Evolutionary conservation across 2,113 vertebrate genomes (phyloP).

Genomic region (Pagrus major): DNA sequence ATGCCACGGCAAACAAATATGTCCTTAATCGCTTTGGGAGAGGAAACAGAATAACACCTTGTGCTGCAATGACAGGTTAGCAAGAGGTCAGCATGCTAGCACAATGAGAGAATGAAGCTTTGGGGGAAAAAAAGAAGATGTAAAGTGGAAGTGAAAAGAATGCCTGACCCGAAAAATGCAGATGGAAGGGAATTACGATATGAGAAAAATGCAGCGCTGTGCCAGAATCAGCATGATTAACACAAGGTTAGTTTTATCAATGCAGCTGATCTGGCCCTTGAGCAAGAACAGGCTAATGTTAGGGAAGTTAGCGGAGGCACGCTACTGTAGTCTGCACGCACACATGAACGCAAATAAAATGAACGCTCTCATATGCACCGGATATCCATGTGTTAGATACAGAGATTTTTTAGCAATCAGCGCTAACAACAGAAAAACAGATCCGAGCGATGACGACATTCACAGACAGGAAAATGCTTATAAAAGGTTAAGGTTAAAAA

Average conservation of each 20-base stretch:
- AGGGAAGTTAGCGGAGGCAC: conserved; percentile 48
- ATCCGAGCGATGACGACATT: conserved; percentile 16
- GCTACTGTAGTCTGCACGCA: conserved; percentile 62
- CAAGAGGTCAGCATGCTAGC: conserved; percentile 38
- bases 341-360: conserved; percentile 24
- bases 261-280: conserved; percentile 53
- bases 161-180: conserved; percentile 30
- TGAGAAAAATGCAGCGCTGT: conserved; percentile 38
- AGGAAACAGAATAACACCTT: conserved; percentile 7
- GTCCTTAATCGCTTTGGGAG: background rate
- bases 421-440: conserved; percentile 41
- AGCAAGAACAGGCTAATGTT: conserved; percentile 60
- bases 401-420: conserved; percentile 71
- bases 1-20: conserved; percentile 53
- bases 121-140: background rate
- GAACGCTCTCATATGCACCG: conserved; percentile 30
- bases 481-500: background rate
- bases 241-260: conserved; percentile 65
- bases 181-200: conserved; percentile 44
- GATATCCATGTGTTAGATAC: conserved; percentile 39
- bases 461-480: background rate
- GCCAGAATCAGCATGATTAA: conserved; percentile 72
- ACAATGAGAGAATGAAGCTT: background rate
- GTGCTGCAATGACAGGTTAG: conserved; percentile 35
- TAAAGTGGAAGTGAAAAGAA: conserved; percentile 15